phyloP scores from a whole-genome alignment of 1,140 invertebrate species.

The Tyrophagus putrescentiae region DNA sequence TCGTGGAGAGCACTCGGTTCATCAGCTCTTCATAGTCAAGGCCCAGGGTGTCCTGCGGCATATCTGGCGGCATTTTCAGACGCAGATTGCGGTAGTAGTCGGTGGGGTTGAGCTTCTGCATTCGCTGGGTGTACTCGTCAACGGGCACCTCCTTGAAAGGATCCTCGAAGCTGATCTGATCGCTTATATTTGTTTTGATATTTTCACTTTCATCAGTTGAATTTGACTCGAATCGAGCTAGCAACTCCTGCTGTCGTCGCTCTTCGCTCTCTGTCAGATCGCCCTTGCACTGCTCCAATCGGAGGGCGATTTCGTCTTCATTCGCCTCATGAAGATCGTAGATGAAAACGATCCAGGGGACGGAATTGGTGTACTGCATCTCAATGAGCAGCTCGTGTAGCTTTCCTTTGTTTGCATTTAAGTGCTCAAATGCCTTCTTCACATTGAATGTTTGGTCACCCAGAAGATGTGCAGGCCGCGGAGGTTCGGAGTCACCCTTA shows the following conservation, averaged over 20 bases:
- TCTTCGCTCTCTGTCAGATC: neutral
- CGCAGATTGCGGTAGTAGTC: neutral
- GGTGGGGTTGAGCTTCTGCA: neutral
- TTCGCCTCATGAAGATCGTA: conserved; percentile 3
- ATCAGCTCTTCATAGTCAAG: conserved; percentile 13
- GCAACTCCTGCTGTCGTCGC: too few relatives aligned
- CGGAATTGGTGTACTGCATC: neutral
- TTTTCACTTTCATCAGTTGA: neutral
- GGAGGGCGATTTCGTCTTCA: neutral
- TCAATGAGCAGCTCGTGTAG: conserved; percentile 16
- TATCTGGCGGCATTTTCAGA: neutral
- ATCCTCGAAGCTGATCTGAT: neutral
- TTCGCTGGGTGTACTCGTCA: neutral
- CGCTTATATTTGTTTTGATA: neutral
- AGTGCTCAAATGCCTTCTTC: neutral
- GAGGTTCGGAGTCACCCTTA: neutral
- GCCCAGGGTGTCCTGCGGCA: neutral
- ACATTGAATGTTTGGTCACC: conserved; percentile 3
- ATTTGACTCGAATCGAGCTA: too few relatives aligned
- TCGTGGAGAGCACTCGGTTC: conserved; percentile 11
- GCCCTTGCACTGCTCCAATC: conserved; percentile 1
- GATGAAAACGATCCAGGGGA: conserved; percentile 14
- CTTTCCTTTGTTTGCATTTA: conserved; percentile 10
- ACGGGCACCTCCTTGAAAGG: neutral
- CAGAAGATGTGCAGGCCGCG: conserved; percentile 5